phyloP scores from a whole-genome alignment of 2,113 vertebrate species.

The Nibea albiflora region DNA sequence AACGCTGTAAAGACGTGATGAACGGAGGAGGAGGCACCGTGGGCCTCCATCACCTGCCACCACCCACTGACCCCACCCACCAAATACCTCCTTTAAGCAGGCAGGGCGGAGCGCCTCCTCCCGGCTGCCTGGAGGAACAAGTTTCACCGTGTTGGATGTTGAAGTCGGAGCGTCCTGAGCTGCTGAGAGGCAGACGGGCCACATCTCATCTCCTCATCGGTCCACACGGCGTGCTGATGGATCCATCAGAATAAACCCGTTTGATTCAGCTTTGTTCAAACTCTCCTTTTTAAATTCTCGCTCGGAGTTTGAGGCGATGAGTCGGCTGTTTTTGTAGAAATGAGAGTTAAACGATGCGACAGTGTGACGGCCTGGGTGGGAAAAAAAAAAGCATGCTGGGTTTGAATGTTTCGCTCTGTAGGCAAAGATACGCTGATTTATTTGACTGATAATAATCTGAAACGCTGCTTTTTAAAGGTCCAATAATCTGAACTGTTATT shows the following conservation, averaged over 20 bases:
- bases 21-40: not conserved
- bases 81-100: not conserved
- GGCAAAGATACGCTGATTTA: too few species aligned
- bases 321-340: not conserved
- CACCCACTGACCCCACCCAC: not conserved
- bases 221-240: not conserved
- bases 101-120: constrained; percentile 40
- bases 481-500: too few species aligned
- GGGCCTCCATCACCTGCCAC: not conserved
- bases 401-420: too few species aligned
- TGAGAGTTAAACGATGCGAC: not conserved
- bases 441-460: too few species aligned
- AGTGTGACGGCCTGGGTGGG: not conserved
- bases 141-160: constrained; percentile 9
- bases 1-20: constrained; percentile 9
- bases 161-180: constrained; percentile 27
- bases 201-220: not conserved
- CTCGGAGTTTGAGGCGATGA: too few species aligned
- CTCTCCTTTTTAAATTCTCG: not conserved
- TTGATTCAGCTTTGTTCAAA: not conserved
- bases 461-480: too few species aligned
- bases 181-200: not conserved
- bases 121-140: constrained; percentile 27
- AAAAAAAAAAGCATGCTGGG: not conserved
- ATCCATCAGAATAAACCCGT: not conserved